Conservation (phyloP, 2,113 vertebrate genomes). For the Cryptotis parvus region DNA sequence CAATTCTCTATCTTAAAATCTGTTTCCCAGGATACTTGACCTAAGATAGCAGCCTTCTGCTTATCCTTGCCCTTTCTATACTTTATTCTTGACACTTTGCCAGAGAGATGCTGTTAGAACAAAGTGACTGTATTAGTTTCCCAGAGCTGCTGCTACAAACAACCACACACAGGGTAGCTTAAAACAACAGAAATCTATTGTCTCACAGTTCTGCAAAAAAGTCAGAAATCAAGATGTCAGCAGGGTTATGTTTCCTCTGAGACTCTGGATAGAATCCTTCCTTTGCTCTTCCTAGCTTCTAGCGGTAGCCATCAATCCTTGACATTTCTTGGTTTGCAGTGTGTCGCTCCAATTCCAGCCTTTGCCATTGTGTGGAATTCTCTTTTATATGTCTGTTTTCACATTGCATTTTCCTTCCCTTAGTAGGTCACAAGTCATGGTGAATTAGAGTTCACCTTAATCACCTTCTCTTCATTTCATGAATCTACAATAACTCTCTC, state of each 20-base stretch:
- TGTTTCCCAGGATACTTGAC: neutral
- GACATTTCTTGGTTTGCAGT: neutral
- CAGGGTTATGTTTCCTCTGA: neutral
- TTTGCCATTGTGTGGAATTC: neutral
- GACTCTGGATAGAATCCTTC: neutral
- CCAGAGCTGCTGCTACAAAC: neutral
- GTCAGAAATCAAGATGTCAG: neutral
- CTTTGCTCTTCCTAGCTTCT: neutral
- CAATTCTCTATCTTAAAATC: neutral
- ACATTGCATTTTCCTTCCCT: neutral
- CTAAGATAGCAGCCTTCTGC: neutral
- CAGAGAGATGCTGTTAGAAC: neutral
- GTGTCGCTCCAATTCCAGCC: neutral
- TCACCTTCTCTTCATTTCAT: neutral
- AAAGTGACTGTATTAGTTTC: neutral
- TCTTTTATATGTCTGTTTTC: neutral
- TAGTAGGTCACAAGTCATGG: neutral
- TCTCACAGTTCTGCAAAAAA: neutral
- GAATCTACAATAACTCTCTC: neutral
- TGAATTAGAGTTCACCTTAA: neutral
- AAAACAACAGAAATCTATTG: neutral
- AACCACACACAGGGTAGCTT: neutral
- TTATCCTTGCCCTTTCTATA: neutral
- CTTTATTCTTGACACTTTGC: neutral
- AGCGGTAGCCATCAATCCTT: neutral